These are phyloP conservation scores for Gallinago media DNA, from an alignment of 2,113 vertebrate genomes.

Conservation along the genomic window DNA sequence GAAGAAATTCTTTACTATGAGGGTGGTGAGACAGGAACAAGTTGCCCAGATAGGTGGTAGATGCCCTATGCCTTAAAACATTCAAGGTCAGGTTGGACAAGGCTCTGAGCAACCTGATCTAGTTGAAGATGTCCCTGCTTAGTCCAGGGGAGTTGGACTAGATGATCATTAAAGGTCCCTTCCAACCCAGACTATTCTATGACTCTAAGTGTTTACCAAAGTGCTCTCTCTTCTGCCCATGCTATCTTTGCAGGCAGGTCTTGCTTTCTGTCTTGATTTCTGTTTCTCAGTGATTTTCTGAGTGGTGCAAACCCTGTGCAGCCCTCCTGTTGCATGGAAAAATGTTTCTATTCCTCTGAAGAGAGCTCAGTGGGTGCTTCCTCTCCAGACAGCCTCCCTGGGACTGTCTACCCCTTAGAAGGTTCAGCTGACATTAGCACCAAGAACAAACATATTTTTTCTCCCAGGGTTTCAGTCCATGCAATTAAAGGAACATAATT, in stretches of 20 bases:
- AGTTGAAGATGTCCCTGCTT: neutral
- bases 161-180: neutral
- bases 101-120: neutral
- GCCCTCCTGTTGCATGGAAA: neutral
- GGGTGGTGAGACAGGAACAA: neutral
- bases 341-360: neutral
- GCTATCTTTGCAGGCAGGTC: neutral
- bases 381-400: neutral
- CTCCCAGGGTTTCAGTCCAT: neutral
- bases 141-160: neutral
- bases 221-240: accelerated
- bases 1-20: neutral
- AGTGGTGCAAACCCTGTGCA: neutral
- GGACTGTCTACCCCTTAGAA: neutral
- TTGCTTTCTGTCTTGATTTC: neutral
- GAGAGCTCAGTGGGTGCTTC: neutral
- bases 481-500: neutral
- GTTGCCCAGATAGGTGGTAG: neutral
- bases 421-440: neutral
- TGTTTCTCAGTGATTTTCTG: neutral
- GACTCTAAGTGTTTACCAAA: neutral
- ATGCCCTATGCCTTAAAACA: neutral
- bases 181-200: neutral
- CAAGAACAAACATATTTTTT: neutral
- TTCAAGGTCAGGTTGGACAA: neutral